phyloP scores from a whole-genome alignment of 2,113 vertebrate species.

The Cromileptes altivelis region DNA sequence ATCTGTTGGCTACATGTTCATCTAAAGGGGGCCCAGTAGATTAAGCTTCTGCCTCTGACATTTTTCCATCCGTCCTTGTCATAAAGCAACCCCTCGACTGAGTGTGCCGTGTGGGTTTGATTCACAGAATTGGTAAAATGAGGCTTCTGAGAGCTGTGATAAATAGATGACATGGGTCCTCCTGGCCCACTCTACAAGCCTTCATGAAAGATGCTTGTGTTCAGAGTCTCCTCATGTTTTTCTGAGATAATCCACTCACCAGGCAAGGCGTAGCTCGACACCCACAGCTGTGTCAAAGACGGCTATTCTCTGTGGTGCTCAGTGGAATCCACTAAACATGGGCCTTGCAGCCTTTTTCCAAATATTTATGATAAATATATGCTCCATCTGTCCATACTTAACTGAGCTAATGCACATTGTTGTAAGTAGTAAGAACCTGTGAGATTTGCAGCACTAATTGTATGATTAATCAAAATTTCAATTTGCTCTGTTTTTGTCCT shows the following conservation, averaged over 20 bases:
- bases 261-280: conserved; percentile 83
- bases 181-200: conserved; percentile 80
- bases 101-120: conserved; percentile 19
- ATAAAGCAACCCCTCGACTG: not conserved
- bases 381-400: conserved; percentile 34
- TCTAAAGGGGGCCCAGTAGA: not conserved
- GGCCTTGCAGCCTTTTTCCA: conserved; percentile 67
- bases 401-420: conserved; percentile 4
- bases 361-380: conserved; percentile 81
- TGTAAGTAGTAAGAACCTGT: not conserved
- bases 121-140: conserved; percentile 42
- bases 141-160: conserved; percentile 52
- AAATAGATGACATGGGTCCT: conserved; percentile 74
- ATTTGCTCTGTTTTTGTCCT: not conserved
- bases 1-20: not conserved
- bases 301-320: conserved; percentile 80
- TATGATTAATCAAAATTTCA: not conserved
- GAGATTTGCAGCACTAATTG: not conserved
- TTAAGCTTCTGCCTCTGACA: too few species aligned
- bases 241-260: conserved; percentile 86
- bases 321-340: conserved; percentile 77
- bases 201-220: conserved; percentile 88
- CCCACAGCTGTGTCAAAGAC: conserved; percentile 86
- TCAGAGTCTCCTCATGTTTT: conserved; percentile 84
- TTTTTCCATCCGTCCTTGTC: not conserved